These are phyloP conservation scores for Drosophila silvestris DNA, from an alignment of 2,888 invertebrate genomes.

Conservation along the genomic window DNA sequence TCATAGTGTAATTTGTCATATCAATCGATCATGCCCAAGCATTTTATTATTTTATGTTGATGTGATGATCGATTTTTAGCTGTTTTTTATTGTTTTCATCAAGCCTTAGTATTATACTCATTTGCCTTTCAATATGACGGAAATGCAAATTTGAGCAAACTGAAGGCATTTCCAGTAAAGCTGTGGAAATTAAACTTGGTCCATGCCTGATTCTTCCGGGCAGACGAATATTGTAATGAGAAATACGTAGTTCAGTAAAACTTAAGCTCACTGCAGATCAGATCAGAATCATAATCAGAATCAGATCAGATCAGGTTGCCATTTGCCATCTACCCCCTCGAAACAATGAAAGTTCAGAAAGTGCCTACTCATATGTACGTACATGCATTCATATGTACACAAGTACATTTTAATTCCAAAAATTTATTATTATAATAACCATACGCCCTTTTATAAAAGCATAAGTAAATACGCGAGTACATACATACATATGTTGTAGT, in stretches of 20 bases:
- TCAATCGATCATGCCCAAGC: conserved; percentile 50
- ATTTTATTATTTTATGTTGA: conserved; percentile 64
- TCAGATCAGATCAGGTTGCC: not conserved
- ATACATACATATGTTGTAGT: conserved; percentile 41
- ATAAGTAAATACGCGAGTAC: conserved; percentile 52
- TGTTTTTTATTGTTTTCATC: conserved; percentile 22
- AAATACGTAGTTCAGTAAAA: conserved; percentile 20
- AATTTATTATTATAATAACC: conserved; percentile 66
- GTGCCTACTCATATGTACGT: conserved; percentile 21
- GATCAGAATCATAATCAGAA: not conserved
- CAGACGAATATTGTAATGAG: not conserved
- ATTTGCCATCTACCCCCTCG: not conserved
- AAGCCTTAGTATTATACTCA: conserved; percentile 49
- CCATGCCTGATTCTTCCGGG: conserved; percentile 11
- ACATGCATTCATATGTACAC: conserved; percentile 50
- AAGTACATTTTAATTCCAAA: conserved; percentile 74
- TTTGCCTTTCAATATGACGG: conserved; percentile 65
- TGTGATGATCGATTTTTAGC: conserved; percentile 47
- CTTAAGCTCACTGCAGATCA: conserved; percentile 13
- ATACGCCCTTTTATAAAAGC: conserved; percentile 57
- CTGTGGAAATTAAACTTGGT: conserved; percentile 1
- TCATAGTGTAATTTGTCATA: not conserved
- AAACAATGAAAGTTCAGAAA: conserved; percentile 2
- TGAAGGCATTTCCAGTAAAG: conserved; percentile 15
- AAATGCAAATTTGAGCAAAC: conserved; percentile 73